Conservation (phyloP, 2,797 vertebrate genomes). For the Catamblyrhynchus diadema region DNA sequence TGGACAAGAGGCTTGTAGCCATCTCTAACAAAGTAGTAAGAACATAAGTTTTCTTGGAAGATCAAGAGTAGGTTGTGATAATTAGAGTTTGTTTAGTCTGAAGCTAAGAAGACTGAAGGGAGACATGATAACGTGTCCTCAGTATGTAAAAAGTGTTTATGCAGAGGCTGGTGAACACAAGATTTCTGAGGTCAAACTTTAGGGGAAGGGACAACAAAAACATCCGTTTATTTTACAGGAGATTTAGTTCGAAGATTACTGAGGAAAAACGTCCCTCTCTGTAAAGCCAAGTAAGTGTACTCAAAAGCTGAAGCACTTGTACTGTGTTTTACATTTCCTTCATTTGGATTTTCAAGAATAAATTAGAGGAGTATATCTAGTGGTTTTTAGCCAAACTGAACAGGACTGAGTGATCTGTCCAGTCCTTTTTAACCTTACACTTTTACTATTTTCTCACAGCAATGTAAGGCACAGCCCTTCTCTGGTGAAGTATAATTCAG, state of each 20-base stretch:
- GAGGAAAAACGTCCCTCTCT: not conserved
- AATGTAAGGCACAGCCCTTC: not conserved
- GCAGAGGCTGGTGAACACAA: not conserved
- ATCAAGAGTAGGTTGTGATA: not conserved
- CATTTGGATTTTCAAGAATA: not conserved
- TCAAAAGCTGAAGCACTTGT: not conserved
- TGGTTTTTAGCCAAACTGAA: not conserved
- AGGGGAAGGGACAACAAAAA: not conserved
- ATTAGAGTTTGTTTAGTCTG: constrained; percentile 8
- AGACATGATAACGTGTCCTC: fast-evolving
- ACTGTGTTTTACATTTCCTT: not conserved
- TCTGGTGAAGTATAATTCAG: not conserved
- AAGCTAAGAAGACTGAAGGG: not conserved
- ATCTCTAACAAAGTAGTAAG: not conserved
- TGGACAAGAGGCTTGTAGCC: not conserved
- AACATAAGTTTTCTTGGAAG: not conserved
- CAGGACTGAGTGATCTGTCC: not conserved
- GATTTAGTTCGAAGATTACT: not conserved
- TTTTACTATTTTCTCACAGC: not conserved
- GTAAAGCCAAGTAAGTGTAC: not conserved
- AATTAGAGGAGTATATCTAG: not conserved
- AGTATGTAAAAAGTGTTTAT: not conserved
- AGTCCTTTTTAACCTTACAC: not conserved
- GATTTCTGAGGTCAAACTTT: not conserved
- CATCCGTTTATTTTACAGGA: not conserved